Conservation (phyloP, 37 sponge, comb jelly and placozoan species). For the Chondrosia reniformis region DNA sequence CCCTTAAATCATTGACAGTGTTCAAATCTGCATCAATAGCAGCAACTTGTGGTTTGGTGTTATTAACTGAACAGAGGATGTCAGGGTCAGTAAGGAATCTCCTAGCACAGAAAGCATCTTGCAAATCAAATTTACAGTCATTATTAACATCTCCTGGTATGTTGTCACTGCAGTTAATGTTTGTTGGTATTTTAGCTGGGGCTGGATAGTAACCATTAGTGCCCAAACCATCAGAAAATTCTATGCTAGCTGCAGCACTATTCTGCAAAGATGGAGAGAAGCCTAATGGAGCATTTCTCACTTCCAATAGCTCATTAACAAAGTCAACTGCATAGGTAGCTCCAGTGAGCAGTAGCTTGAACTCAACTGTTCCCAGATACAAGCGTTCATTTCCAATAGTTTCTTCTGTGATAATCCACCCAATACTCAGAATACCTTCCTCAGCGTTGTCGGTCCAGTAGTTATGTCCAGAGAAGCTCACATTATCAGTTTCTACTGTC, state of each 20-base stretch:
- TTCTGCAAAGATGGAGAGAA: too few relatives aligned
- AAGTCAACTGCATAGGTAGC: not conserved
- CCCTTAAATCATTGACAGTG: conserved; percentile 36
- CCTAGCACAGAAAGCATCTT: conserved; percentile 45
- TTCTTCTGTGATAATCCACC: not conserved
- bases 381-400: conserved; percentile 12
- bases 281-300: not conserved
- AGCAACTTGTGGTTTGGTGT: conserved; percentile 19
- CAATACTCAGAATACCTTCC: conserved; percentile 19
- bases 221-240: not conserved
- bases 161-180: not conserved
- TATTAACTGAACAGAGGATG: not conserved
- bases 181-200: not conserved
- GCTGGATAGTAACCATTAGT: not conserved
- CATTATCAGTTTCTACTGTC: not conserved
- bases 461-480: not conserved
- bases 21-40: conserved; percentile 70
- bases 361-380: conserved; percentile 25
- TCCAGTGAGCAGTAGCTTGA: not conserved
- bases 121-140: conserved; percentile 58
- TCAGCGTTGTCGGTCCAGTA: not conserved
- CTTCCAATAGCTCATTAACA: not conserved
- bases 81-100: not conserved
- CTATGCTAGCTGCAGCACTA: not conserved
- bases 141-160: conserved; percentile 48